Evolutionary conservation across 2,797 vertebrate genomes (phyloP).

Genomic region (Pelochelys cantorii): DNA sequence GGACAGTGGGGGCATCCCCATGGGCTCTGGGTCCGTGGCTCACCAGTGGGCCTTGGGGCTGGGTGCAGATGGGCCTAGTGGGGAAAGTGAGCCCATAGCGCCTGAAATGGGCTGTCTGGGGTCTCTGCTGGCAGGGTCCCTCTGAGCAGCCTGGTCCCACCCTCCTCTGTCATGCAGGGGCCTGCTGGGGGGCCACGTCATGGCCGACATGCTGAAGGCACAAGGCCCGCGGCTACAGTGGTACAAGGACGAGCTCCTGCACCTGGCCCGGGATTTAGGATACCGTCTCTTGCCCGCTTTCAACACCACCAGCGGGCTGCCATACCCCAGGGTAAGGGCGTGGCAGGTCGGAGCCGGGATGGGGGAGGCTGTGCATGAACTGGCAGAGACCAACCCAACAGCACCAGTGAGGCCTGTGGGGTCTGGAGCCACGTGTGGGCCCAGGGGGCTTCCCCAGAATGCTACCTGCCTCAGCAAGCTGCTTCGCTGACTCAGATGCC

Average conservation of each 20-base stretch:
- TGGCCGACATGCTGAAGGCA: conserved; percentile 84
- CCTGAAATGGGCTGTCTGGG: not conserved
- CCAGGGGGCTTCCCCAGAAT: not conserved
- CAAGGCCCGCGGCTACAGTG: conserved; percentile 83
- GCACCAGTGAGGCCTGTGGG: not conserved
- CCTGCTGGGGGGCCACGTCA: conserved; percentile 85
- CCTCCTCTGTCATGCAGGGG: conserved; percentile 73
- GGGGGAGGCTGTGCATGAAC: not conserved
- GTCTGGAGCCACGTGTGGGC: not conserved
- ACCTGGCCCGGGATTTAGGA: conserved; percentile 88
- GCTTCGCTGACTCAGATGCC: not conserved
- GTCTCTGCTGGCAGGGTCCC: not conserved
- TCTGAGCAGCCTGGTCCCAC: not conserved
- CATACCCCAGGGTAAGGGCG: conserved; percentile 84
- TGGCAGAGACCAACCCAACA: not conserved
- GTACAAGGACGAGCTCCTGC: conserved; percentile 85
- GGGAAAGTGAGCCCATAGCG: not conserved
- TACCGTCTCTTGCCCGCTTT: conserved; percentile 87
- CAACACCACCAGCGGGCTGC: conserved; percentile 89
- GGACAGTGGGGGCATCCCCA: not conserved
- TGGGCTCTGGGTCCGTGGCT: not conserved
- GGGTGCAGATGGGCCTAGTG: not conserved
- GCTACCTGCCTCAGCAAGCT: not conserved
- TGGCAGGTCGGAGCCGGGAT: not conserved
- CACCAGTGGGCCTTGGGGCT: not conserved